Evolutionary conservation across 2,797 vertebrate genomes (phyloP).

Genomic region (Pitangus sulphuratus): DNA sequence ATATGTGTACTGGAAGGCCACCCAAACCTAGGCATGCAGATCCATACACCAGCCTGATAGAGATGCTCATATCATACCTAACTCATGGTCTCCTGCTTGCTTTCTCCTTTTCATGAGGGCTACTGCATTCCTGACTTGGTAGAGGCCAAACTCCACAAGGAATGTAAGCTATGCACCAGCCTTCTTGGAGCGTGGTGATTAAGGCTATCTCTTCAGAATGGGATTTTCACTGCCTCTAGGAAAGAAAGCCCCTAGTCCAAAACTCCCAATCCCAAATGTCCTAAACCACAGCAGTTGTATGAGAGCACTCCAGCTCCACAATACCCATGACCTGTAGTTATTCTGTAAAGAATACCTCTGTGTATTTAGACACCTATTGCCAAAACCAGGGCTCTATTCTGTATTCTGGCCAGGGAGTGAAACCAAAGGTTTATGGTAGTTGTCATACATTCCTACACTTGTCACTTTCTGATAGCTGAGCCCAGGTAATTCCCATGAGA

Average conservation of each 20-base stretch:
- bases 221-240: neutral
- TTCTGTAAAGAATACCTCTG: fast-evolving
- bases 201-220: neutral
- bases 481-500: neutral
- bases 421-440: neutral
- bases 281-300: neutral
- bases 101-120: neutral
- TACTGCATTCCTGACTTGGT: neutral
- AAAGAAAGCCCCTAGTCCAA: fast-evolving
- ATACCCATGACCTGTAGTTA: neutral
- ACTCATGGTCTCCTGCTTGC: neutral
- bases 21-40: neutral
- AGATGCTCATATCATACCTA: neutral
- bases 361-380: neutral
- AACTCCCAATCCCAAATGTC: neutral
- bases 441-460: neutral
- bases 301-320: neutral
- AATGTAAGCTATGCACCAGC: neutral
- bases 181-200: neutral
- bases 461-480: neutral
- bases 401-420: neutral
- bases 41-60: neutral
- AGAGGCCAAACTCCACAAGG: neutral
- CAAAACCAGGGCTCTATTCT: neutral
- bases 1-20: fast-evolving